A percentile compares a stretch with the other conserved stretches of the same genome.
Evolutionary conservation across 2,888 invertebrate species (phyloP).

Genomic region (Coecobrya sp.): DNA sequence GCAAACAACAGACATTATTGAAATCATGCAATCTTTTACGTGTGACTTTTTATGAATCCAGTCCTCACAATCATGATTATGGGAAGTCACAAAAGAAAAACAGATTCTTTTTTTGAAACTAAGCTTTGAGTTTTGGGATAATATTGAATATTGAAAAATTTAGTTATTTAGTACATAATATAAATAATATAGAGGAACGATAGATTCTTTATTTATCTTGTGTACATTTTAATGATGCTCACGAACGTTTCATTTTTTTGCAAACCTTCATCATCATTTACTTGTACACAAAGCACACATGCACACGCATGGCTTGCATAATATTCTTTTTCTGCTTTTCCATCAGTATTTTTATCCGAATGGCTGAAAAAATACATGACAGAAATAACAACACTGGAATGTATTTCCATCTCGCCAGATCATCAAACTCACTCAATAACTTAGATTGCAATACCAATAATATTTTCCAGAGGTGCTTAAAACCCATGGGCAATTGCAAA

Average conservation of each 20-base stretch:
- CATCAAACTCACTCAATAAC: too few species aligned
- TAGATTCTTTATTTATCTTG: too few species aligned
- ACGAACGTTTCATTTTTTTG: background rate
- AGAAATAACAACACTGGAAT: too few species aligned
- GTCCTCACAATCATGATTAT: background rate
- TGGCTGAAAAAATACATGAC: background rate
- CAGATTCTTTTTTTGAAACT: too few species aligned
- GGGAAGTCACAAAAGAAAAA: background rate
- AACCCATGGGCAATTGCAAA: too few species aligned
- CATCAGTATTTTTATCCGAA: background rate
- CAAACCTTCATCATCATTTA: background rate
- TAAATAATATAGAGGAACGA: too few species aligned
- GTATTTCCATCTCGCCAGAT: too few species aligned
- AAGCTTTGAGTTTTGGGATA: background rate
- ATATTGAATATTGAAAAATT: background rate
- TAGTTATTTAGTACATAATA: too few species aligned
- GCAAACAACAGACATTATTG: background rate
- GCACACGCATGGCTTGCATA: background rate
- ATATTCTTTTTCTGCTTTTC: background rate
- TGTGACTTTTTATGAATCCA: constrained; percentile 14
- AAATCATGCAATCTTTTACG: constrained; percentile 14
- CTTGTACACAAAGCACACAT: background rate
- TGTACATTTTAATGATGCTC: background rate
- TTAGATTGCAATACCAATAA: background rate
- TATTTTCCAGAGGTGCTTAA: background rate